Evolutionary conservation across 2,113 vertebrate species (phyloP).

Genomic region (Podarcis cretensis): DNA sequence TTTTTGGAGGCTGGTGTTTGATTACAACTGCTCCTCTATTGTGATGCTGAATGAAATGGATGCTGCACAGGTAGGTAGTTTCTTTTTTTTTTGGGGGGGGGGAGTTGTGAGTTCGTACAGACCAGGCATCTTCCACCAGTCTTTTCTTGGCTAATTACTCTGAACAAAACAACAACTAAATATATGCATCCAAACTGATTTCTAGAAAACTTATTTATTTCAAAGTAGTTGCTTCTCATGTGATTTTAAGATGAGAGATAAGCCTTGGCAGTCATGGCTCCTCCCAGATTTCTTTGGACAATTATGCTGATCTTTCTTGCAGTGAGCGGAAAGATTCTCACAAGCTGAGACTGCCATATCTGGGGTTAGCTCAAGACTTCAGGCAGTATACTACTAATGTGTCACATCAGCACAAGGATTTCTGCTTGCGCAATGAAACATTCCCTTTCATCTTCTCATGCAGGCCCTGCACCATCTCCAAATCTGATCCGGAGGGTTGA

Average conservation of each 20-base stretch:
- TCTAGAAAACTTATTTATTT: not conserved
- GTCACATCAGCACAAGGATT: too few relatives aligned
- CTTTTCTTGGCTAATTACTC: too few relatives aligned
- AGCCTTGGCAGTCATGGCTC: not conserved
- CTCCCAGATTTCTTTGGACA: not conserved
- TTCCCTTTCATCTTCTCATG: too few relatives aligned
- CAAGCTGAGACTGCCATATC: not conserved
- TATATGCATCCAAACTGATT: not conserved
- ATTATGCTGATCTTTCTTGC: not conserved
- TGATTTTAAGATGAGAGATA: not conserved
- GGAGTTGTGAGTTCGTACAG: not conserved
- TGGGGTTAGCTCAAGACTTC: not conserved
- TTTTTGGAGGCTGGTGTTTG: constrained; percentile 98
- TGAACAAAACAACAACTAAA: too few relatives aligned
- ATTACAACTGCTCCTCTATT: constrained; percentile 97
- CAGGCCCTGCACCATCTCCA: too few relatives aligned
- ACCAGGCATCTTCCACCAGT: too few relatives aligned
- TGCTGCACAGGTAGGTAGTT: constrained; percentile 84
- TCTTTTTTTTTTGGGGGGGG: not conserved
- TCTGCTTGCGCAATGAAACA: too few relatives aligned
- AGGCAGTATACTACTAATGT: too few relatives aligned
- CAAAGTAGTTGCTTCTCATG: too few relatives aligned
- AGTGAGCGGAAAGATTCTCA: not conserved
- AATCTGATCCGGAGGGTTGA: too few relatives aligned
- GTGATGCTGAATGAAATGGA: constrained; percentile 99